Conservation (phyloP, 2,113 vertebrate species). For the Neodontobutis hainanensis region DNA sequence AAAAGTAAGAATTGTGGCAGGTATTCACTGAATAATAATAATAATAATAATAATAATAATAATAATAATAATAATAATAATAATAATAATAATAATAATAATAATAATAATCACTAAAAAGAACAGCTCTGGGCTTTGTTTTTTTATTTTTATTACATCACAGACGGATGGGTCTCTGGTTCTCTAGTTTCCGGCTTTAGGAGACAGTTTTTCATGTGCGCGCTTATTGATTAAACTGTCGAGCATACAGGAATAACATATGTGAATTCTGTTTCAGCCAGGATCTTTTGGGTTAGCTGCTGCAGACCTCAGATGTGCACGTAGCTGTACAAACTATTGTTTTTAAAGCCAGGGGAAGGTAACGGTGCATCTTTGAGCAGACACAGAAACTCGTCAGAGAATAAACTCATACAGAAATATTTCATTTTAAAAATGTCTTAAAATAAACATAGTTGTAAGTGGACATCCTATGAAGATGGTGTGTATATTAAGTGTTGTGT, state of each 20-base stretch:
- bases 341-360: background rate
- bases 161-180: conserved; percentile 32
- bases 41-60: conserved; percentile 29
- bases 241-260: conserved; percentile 56
- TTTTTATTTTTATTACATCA: conserved; percentile 62
- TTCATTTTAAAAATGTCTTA: conserved; percentile 1
- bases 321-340: background rate
- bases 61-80: conserved; percentile 37
- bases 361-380: background rate
- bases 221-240: conserved; percentile 69
- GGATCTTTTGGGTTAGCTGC: conserved; percentile 34
- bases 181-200: conserved; percentile 48
- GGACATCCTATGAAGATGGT: conserved; percentile 12
- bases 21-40: no score
- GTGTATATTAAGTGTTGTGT: conserved; percentile 1
- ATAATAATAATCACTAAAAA: conserved; percentile 27
- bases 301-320: conserved; percentile 23
- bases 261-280: conserved; percentile 52
- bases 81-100: conserved; percentile 20
- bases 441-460: background rate
- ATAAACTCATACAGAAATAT: background rate
- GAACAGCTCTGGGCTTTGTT: conserved; percentile 31
- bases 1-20: no score
- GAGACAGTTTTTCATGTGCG: conserved; percentile 65
- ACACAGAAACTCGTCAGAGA: background rate